Evolutionary conservation across 2,888 invertebrate genomes (phyloP).

Genomic region (Leucoptera coffeella): DNA sequence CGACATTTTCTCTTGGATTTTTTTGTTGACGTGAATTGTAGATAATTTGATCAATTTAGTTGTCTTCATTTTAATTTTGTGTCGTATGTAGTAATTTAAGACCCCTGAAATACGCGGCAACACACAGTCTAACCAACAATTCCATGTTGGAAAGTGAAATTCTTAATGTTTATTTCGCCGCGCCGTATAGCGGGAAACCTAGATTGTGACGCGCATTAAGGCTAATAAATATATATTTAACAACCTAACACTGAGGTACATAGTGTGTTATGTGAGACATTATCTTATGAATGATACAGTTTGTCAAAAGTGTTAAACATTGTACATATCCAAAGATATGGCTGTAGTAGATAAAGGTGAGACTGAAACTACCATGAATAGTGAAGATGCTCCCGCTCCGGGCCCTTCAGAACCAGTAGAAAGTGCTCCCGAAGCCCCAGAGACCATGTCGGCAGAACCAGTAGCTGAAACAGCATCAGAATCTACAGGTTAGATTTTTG

Average conservation of each 20-base stretch:
- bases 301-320: constrained; percentile 23
- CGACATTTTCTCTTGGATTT: constrained; percentile 36
- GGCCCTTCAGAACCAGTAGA: constrained; percentile 13
- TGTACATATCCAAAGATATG: constrained; percentile 49
- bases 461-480: constrained; percentile 11
- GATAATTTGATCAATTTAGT: constrained; percentile 5
- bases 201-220: constrained; percentile 38
- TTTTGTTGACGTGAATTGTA: constrained; percentile 7
- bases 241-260: constrained; percentile 25
- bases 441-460: constrained; percentile 10
- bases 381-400: constrained; percentile 16
- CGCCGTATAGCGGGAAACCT: constrained; percentile 45
- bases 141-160: constrained; percentile 11
- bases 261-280: constrained; percentile 35
- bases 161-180: constrained; percentile 13
- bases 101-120: constrained; percentile 6
- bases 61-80: constrained; percentile 7
- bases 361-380: constrained; percentile 21
- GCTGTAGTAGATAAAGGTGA: constrained; percentile 38
- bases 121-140: constrained; percentile 8
- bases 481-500: constrained; percentile 22
- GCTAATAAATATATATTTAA: constrained; percentile 24
- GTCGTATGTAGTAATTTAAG: constrained; percentile 2
- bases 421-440: constrained; percentile 11
- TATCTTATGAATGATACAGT: constrained; percentile 27